Base-by-base conservation (phyloP, 2,797 vertebrate genomes). In the Sternarchorhynchus goeldii region DNA sequence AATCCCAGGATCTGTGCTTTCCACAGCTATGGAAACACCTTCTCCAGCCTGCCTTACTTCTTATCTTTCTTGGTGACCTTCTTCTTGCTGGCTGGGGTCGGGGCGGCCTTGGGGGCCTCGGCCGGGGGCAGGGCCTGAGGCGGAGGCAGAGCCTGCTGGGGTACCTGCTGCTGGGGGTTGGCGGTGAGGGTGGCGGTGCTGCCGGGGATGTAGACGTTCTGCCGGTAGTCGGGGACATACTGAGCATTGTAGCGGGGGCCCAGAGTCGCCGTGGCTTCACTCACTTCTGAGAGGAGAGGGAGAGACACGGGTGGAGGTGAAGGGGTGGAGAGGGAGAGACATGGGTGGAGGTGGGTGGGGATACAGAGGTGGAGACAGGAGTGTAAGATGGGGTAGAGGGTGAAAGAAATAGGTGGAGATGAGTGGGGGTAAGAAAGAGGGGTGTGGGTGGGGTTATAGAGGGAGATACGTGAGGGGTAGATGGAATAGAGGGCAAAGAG, bases 171-270 rank as follows among this genome's bases (percentile, higher is more conserved):
- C 2, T 89, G 89, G 0, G 93, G 91, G 0, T 90, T 94, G 86
- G 86, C 85, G n/a, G 93, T 92, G 76, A 96, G 93, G 0, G 95
- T 96, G 82, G 94, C 93, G 0, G 94, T 95, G 86, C 94, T 95
- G 76, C 95, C 95, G 0, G 94, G 95, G 89, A 95, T 95, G 89
- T 95, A 95, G 84, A 95, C 93, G 0, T 95, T 95, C 88, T 96
- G 94, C 75, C 95, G 91, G 88, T 95, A 96, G 82, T 96, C 95
- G 0, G 94, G 94, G 65, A 95, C 93, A 0, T 95, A 95, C 86
- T 94, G 95, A 39, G 93, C 94, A 10, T 94, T 94, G 0, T 95
- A 95, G 85, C 93, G 93, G 32, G 94, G 93, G 0, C 93, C 93
- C 50, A 95, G 83, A 56, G 88, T 84, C 5, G 84, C 86, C 0